These are phyloP conservation scores for Yponomeuta cagnagella DNA, from an alignment of 2,888 invertebrate genomes.

Conservation along the genomic window DNA sequence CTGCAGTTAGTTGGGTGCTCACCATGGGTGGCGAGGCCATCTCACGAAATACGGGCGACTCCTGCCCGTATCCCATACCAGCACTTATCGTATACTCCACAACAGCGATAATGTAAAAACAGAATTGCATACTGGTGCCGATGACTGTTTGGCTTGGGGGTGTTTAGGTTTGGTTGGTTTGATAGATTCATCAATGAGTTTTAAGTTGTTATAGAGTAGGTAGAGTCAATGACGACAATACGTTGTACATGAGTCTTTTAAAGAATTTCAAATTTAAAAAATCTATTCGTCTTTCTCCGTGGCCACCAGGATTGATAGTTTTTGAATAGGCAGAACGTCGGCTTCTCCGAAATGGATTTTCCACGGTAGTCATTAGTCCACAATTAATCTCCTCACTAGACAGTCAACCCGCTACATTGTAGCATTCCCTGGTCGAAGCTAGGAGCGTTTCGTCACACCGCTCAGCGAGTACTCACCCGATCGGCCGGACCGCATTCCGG, in stretches of 20 bases:
- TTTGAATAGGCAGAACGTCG: neutral
- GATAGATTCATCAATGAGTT: neutral
- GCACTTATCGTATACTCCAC: neutral
- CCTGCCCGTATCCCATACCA: neutral
- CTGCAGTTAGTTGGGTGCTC: too few species aligned
- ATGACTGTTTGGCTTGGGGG: neutral
- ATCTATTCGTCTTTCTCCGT: neutral
- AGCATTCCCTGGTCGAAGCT: neutral
- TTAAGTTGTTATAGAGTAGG: neutral
- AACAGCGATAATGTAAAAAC: neutral
- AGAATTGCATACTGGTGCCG: neutral
- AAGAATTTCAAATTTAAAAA: too few species aligned
- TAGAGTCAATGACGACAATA: neutral
- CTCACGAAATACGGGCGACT: neutral
- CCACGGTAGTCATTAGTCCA: conserved; percentile 5
- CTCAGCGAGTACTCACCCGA: neutral
- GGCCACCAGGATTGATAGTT: neutral
- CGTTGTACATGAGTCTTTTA: too few species aligned
- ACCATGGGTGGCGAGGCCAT: neutral
- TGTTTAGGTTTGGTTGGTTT: neutral
- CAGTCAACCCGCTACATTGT: neutral
- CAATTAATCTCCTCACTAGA: neutral
- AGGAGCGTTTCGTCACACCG: conserved; percentile 11
- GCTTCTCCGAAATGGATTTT: neutral
- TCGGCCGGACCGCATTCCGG: conserved; percentile 6